phyloP scores from a whole-genome alignment of 2,888 invertebrate genomes.

The Cactoblastis cactorum region DNA sequence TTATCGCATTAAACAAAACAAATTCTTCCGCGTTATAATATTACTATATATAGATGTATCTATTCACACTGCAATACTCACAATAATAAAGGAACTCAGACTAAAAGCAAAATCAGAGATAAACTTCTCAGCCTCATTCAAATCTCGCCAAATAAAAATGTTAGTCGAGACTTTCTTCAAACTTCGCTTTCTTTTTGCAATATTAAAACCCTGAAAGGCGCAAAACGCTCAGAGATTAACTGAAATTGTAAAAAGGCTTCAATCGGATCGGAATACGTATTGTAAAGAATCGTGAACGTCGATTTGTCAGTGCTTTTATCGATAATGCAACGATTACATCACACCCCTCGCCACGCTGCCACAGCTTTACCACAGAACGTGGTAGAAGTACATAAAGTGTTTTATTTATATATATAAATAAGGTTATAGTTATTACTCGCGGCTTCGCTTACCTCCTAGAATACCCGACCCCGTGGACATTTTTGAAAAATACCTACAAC shows the following conservation, averaged over 20 bases:
- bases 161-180: slow-evolving; percentile 12
- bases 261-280: slow-evolving; percentile 12
- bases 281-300: slow-evolving; percentile 8
- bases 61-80: not conserved
- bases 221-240: slow-evolving; percentile 13
- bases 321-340: slow-evolving; percentile 25
- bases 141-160: slow-evolving; percentile 10
- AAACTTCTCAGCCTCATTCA: slow-evolving; percentile 13
- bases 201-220: slow-evolving; percentile 15
- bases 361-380: not conserved
- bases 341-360: slow-evolving; percentile 19
- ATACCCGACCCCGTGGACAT: too few species aligned
- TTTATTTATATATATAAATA: too few species aligned
- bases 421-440: too few species aligned
- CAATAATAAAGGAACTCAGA: not conserved
- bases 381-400: not conserved
- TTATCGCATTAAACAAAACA: too few species aligned
- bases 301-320: slow-evolving; percentile 20
- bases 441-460: too few species aligned
- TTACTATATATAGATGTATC: too few species aligned
- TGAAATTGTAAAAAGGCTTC: slow-evolving; percentile 11
- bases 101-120: slow-evolving; percentile 3
- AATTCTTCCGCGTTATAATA: too few species aligned
- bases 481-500: too few species aligned
- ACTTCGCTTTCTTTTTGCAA: slow-evolving; percentile 14